phyloP scores from a whole-genome alignment of 2,888 invertebrate species.

The Tenthredo scrophulariae region DNA sequence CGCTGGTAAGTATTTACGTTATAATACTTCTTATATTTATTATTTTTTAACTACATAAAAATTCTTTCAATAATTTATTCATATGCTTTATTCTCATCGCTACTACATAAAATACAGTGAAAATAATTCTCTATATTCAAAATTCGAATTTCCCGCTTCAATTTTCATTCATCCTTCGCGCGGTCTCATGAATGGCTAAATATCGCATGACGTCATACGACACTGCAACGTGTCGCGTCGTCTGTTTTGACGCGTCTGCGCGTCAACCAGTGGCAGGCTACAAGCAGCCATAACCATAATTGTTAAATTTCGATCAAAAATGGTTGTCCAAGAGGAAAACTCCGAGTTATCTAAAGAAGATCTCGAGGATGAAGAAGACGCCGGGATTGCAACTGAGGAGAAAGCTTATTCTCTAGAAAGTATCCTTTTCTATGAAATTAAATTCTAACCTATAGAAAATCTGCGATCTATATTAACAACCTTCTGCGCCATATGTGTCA shows the following conservation, averaged over 20 bases:
- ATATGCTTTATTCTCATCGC: neutral
- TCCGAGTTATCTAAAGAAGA: conserved; percentile 62
- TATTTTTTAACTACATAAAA: neutral
- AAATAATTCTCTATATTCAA: neutral
- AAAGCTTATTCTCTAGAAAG: conserved; percentile 72
- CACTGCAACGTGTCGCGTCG: conserved; percentile 16
- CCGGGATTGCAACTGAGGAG: conserved; percentile 59
- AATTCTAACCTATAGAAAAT: neutral
- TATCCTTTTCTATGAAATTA: conserved; percentile 69
- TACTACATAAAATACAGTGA: neutral
- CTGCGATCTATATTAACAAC: neutral
- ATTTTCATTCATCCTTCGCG: neutral
- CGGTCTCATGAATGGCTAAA: neutral
- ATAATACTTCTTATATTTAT: neutral
- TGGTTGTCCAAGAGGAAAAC: conserved; percentile 67
- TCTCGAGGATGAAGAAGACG: conserved; percentile 62
- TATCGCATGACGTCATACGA: neutral
- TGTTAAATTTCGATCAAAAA: conserved; percentile 52
- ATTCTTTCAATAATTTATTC: neutral
- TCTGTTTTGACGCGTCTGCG: conserved; percentile 27
- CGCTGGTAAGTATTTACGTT: no score
- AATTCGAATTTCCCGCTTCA: neutral
- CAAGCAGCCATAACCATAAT: no score
- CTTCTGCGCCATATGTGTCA: conserved; percentile 64
- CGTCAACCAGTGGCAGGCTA: no score